These are phyloP conservation scores for Paragorgia papillata DNA, from an alignment of 92 coral and sea anemone species.

Conservation along the genomic window DNA sequence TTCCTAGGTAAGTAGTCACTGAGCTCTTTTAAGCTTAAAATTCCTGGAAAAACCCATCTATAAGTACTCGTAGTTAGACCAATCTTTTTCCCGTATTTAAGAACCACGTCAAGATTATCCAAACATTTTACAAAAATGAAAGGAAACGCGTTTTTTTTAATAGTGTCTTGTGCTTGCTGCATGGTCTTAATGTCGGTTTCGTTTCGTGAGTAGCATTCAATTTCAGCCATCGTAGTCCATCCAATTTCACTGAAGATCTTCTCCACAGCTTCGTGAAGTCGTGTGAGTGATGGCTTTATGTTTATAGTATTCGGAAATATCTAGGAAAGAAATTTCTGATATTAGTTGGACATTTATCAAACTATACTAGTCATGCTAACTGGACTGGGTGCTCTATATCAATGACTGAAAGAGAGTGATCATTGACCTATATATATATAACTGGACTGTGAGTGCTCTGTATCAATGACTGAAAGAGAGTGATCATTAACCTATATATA, in stretches of 20 bases:
- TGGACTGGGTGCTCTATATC: no score
- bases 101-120: slow-evolving; percentile 7
- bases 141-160: neutral
- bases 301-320: neutral
- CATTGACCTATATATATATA: no score
- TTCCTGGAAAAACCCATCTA: slow-evolving; percentile 34
- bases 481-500: no score
- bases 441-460: no score
- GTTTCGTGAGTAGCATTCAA: slow-evolving; percentile 8
- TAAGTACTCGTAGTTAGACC: slow-evolving; percentile 20
- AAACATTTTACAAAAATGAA: slow-evolving; percentile 39
- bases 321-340: neutral
- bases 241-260: slow-evolving; percentile 31
- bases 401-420: no score
- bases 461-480: no score
- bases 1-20: neutral
- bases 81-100: neutral
- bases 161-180: slow-evolving; percentile 5
- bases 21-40: neutral
- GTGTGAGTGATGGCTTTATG: slow-evolving; percentile 24
- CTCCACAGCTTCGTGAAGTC: slow-evolving; percentile 31
- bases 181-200: neutral
- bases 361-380: no score
- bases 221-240: slow-evolving; percentile 13
- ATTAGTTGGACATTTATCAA: no score